Evolutionary conservation across 2,113 vertebrate species (phyloP).

Genomic region (Callipepla squamata): DNA sequence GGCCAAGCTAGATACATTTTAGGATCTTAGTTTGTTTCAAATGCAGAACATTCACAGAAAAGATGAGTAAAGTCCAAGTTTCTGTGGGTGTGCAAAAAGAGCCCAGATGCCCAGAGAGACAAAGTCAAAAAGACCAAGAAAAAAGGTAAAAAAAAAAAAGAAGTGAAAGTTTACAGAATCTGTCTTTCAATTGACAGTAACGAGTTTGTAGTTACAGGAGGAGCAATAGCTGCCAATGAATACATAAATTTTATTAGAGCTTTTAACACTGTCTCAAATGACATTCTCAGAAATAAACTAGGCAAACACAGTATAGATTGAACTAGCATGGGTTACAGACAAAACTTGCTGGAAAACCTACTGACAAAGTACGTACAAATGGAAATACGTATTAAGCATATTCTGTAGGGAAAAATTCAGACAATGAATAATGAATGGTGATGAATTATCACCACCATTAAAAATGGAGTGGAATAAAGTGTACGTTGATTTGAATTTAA

Average conservation of each 20-base stretch:
- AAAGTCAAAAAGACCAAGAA: background rate
- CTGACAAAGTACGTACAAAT: background rate
- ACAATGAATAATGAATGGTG: accelerated
- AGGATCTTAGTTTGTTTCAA: background rate
- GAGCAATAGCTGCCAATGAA: conserved; percentile 46
- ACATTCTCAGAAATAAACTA: conserved; percentile 49
- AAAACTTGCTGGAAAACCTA: conserved; percentile 5
- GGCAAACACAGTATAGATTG: background rate
- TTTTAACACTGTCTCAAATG: conserved; percentile 65
- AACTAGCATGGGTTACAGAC: background rate
- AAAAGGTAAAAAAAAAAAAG: background rate
- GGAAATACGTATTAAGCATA: background rate
- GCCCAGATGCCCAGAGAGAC: background rate
- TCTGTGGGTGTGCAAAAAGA: background rate
- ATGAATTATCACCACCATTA: background rate
- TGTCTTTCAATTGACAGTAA: conserved; percentile 20
- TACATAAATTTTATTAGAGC: conserved; percentile 33
- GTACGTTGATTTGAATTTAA: background rate
- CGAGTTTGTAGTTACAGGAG: background rate
- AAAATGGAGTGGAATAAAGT: background rate
- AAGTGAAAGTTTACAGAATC: background rate
- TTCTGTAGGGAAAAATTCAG: background rate
- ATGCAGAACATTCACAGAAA: background rate
- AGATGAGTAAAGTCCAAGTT: background rate
- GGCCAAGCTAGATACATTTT: background rate